Evolutionary conservation across 2,113 vertebrate genomes (phyloP), one percentile per base, ranked within the genome.

Genomic region (Oriolus oriolus): DNA sequence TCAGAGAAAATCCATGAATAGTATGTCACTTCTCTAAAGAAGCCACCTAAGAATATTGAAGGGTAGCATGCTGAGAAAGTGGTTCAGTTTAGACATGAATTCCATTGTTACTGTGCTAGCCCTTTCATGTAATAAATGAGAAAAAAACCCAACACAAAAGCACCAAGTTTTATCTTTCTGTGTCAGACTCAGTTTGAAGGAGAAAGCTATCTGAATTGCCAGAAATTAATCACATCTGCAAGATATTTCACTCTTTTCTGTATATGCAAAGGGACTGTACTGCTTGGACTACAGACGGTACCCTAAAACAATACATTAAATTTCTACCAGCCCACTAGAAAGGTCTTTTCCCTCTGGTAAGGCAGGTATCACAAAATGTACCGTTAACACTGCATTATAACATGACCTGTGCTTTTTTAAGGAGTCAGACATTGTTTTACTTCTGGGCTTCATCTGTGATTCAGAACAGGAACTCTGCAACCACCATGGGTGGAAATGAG

Each of bases 1-100:
- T 87, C 61, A 84, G 81, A 93, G 76, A 81, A 96, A 96, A 95
- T 82, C 73, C 78, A 28, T 82, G 56, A 93, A 91, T 77, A 85
- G 31, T 35, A 39, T 85, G 87, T 73, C 74, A 69, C 39, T 82
- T 90, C 77, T 92, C 78, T 84, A 94, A 91, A 94, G 47, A 78
- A 95, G 30, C 56, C 79, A 88, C 80, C 87, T 86, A 77, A 52
- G 89, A 92, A 85, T 85, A 85, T 23, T 95, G 63, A 83, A 94
- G 63, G n/a, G 66, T 74, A 81, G 28, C 70, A 60, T 49, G 64
- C 86, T 96, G 91, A 91, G 71, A 66, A 94, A 91, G 91, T 93
- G 65, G 41, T 75, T 94, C 56, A 8, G 45, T 95, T 96, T 87
- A 85, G 88, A 54, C 49, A 71, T 39, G 28, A 89, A 80, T 59